Evolutionary conservation across 2,888 invertebrate genomes (phyloP), one percentile per base, ranked within the genome.

Genomic region (Synergus japonicus): DNA sequence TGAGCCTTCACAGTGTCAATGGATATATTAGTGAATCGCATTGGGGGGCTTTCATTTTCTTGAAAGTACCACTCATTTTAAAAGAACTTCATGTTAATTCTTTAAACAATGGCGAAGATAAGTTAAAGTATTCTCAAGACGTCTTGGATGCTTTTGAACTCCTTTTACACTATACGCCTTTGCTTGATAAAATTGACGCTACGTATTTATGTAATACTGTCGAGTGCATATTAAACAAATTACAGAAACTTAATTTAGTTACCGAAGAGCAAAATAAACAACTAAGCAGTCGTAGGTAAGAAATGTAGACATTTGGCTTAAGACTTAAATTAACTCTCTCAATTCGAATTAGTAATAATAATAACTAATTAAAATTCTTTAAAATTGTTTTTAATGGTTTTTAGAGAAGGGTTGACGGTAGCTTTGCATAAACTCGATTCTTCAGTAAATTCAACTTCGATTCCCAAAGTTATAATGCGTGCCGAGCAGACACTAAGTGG

Each of bases 1-100:
- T 98, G 88, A 97, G 97, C n/a, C 92, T 98, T 5, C 96, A 97
- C 88, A 97, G 98, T 92, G 96, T 96, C 0, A 95, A 96, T 77
- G 96, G 96, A 85, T 96, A 96, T 66, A 95, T 96, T 10, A 96
- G 97, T 86, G 98, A 98, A 88, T 96, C 97, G 5, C 95, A 97
- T 87, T 98, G 98, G 98, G 97, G 97, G 15, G 98, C 98, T 12
- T 98, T 98, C 90, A 97, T 97, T 0, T 98, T 98, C 90, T 94
- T 98, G 10, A 98, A 98, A 93, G 95, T 98, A 76, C 97, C 97
- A 0, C 95, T 96, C 88, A 95, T 97, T 69, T 93, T 98, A 67
- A 95, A 95, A 79, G 95, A 95, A 83, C 91, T 97, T 66, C 95
- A 96, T 85, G 93, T 93, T 54, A 91, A 93, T 64, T 94, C 94